Evolutionary conservation across 2,113 vertebrate species (phyloP), one percentile per base, ranked within the genome.

Genomic region (Trochalopteron elliotii): DNA sequence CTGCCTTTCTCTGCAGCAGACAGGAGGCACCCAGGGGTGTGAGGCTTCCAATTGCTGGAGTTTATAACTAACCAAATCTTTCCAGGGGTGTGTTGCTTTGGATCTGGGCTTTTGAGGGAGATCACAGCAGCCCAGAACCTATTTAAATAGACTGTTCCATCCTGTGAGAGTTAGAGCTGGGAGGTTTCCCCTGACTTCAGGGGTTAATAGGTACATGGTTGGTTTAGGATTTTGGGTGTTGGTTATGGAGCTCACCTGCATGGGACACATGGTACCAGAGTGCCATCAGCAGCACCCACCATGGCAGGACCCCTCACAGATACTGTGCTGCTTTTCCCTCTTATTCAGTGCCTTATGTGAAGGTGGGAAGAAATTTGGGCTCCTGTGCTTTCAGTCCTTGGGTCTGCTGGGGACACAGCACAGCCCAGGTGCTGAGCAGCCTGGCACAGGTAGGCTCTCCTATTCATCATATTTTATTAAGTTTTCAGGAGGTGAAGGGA

Each of bases 321-420:
- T 3, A 5, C 13, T 65, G n/a, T 57, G 31, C 44, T 70, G 28
- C 0, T 24, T 77, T 31, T 5, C 9, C 40, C 7, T 4, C 15
- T 45, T n/a, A 47, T 24, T 83, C 42, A 83, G 18, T 45, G 25
- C 12, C 30, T 78, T 21, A 15, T 0, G 0, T 28, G 28, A 69
- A 70, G 17, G 6, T 42, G 35, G 31, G 69, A 40, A 47, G 65
- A 59, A 21, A 33, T 65, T 19, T n/a, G 33, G 28, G 37, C 28
- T 74, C 24, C 30, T 64, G 9, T 31, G 40, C 40, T 5, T 17
- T 45, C 22, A 61, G 0, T 40, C 9, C 22, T 70, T 55, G 59
- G 7, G 13, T 80, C 49, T 89, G 47, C 56, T 75, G 67, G 87
- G 75, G 70, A 19, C 44, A 59, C 35, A 56, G 79, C 5, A 1